Evolutionary conservation across 2,113 vertebrate species (phyloP).

Genomic region (Sinocyclocheilus maitianheensis): DNA sequence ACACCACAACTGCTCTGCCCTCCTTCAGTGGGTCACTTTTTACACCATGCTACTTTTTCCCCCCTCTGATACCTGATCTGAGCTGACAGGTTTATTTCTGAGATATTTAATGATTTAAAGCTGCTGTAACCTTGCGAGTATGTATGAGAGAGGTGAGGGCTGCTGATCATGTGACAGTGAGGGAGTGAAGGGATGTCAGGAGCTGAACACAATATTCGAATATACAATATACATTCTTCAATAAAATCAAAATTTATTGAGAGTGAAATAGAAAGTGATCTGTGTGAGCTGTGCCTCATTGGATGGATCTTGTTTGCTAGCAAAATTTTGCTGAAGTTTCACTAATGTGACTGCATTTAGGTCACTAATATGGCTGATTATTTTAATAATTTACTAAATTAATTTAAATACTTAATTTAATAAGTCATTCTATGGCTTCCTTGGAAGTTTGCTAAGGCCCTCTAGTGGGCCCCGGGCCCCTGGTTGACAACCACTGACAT

Average conservation of each 20-base stretch:
- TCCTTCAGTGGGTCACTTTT: background rate
- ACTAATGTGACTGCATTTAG: background rate
- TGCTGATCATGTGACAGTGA: constrained; percentile 39
- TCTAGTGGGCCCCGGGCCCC: background rate
- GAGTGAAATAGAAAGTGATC: no score
- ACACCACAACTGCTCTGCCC: constrained; percentile 19
- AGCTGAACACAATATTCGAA: background rate
- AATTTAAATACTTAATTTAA: background rate
- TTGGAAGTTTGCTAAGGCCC: background rate
- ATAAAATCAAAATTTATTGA: no score
- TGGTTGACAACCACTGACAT: background rate
- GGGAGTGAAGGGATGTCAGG: constrained; percentile 44
- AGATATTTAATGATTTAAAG: constrained; percentile 36
- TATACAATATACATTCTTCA: no score
- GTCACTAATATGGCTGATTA: background rate
- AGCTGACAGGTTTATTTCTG: constrained; percentile 35
- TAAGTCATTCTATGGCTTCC: background rate
- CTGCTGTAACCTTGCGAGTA: constrained; percentile 7
- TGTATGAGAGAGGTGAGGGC: constrained; percentile 34
- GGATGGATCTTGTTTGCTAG: no score
- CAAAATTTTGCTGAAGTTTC: background rate
- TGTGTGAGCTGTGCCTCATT: no score
- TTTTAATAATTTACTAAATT: background rate
- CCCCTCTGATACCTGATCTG: constrained; percentile 27
- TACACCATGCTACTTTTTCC: background rate